These are phyloP conservation scores for Euphydryas editha DNA, from an alignment of 2,888 invertebrate genomes.

Conservation along the genomic window DNA sequence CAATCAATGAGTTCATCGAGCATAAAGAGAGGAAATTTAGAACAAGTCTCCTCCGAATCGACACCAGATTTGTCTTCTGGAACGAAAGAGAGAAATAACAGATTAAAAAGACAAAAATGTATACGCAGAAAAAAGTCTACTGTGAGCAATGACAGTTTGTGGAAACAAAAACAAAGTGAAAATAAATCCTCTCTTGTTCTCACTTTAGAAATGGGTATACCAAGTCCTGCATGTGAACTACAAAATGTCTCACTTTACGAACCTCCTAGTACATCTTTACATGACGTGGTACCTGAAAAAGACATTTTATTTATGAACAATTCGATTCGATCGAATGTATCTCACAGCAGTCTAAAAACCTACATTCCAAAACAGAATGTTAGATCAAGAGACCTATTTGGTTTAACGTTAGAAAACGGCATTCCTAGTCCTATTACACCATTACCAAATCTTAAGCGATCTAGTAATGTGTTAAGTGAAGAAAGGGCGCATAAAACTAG, in stretches of 20 bases:
- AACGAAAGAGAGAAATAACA: slow-evolving; percentile 60
- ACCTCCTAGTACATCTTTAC: slow-evolving; percentile 56
- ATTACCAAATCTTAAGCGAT: slow-evolving; percentile 67
- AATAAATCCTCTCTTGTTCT: slow-evolving; percentile 62
- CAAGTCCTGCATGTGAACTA: slow-evolving; percentile 70
- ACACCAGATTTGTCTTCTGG: slow-evolving; percentile 68
- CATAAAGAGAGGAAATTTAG: slow-evolving; percentile 56
- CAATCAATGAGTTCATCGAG: slow-evolving; percentile 65
- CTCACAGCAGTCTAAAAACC: slow-evolving; percentile 72
- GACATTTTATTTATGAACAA: slow-evolving; percentile 48
- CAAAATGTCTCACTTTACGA: slow-evolving; percentile 67
- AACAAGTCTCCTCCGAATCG: slow-evolving; percentile 62
- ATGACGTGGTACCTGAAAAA: slow-evolving; percentile 38
- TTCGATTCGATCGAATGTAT: slow-evolving; percentile 66
- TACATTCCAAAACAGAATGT: slow-evolving; percentile 59
- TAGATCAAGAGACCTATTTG: slow-evolving; percentile 69
- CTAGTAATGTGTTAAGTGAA: slow-evolving; percentile 72
- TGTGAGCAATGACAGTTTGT: slow-evolving; percentile 69
- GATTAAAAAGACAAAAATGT: slow-evolving; percentile 83
- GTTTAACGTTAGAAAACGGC: slow-evolving; percentile 75
- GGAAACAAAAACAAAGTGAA: slow-evolving; percentile 55
- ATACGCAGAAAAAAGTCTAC: slow-evolving; percentile 81
- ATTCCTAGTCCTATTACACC: slow-evolving; percentile 82
- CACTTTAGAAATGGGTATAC: slow-evolving; percentile 73
- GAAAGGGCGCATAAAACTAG: slow-evolving; percentile 78